Base-by-base conservation (phyloP, 1,140 invertebrate species). In the Sycobia sp. region DNA sequence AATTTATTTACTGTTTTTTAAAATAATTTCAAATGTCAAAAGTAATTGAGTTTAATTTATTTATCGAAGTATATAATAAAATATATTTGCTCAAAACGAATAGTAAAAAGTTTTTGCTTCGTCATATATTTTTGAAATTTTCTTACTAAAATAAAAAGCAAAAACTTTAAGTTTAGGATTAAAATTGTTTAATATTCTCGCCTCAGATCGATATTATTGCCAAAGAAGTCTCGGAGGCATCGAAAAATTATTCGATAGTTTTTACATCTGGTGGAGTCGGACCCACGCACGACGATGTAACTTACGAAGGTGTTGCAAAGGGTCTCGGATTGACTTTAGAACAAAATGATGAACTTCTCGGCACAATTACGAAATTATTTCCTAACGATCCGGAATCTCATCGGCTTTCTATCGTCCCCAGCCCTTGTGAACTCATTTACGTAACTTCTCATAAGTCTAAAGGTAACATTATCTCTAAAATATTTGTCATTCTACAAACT, bases 261-360 rank as follows among this genome's bases (percentile, higher is more conserved):
- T 82, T 91, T 20, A 91, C 90, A 8, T 86, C 86, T 23, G 90
- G 90, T 27, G 90, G 90, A n/a, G 84, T 92, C 58, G 90, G 90
- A 4, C 89, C 90, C 9, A 91, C 90, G 9, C 90, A 92, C 71
- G 90, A 92, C 77, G 90, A 92, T 72, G 76, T 89, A 32, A 92
- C 90, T 18, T 91, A 90, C 75, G 82, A 86, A 77, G 89, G 82
- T 32, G 74, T 91, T 9, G 88, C 88, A 8, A 82, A 84, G 71
- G 89, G 87, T 18, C 89, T 91, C 70, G 73, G 76, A 56, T 79
- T 87, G 36, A 72, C 75, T 39, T 63, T 89, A 3, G 72, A 79
- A 55, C 67, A 79, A 29, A 80, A 89, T 67, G 72, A 81, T 49
- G 80, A 84, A n/a, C 72, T 91, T 36, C 73, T 83, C 20, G 67